Evolutionary conservation across 2,888 invertebrate genomes (phyloP).

Genomic region (Drosophila flavopinicola): DNA sequence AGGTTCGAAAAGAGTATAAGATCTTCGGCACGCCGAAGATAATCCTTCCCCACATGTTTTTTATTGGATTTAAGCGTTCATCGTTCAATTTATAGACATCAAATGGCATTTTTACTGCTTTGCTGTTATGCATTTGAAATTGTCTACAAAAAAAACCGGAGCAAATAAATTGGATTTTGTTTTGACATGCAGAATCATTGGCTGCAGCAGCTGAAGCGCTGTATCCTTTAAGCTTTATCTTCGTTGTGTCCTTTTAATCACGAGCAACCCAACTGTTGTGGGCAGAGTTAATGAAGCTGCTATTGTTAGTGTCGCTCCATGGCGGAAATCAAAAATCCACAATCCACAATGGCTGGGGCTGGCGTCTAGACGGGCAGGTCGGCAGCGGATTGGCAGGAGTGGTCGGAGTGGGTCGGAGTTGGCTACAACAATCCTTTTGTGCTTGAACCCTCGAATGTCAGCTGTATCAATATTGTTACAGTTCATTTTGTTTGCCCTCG

Average conservation of each 20-base stretch:
- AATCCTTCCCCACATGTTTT: too few species aligned
- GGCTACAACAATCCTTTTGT: constrained; percentile 63
- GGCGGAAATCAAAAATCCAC: constrained; percentile 50
- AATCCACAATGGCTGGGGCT: constrained; percentile 32
- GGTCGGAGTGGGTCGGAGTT: constrained; percentile 5
- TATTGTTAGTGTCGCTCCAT: constrained; percentile 25
- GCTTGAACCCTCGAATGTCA: constrained; percentile 61
- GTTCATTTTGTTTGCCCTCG: constrained; percentile 77
- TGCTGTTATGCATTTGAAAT: constrained; percentile 42
- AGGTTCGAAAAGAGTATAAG: too few species aligned
- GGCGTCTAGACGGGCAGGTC: constrained; percentile 42
- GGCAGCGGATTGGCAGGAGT: neutral
- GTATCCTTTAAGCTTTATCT: constrained; percentile 6
- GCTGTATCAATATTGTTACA: constrained; percentile 79
- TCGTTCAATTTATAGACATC: constrained; percentile 55
- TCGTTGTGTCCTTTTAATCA: constrained; percentile 41
- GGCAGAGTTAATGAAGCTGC: constrained; percentile 61
- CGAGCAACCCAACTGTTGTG: constrained; percentile 43
- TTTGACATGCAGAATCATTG: constrained; percentile 39
- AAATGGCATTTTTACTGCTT: constrained; percentile 54
- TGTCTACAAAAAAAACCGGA: constrained; percentile 13
- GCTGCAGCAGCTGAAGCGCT: constrained; percentile 1
- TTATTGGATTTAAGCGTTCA: constrained; percentile 56
- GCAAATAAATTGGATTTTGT: constrained; percentile 51
- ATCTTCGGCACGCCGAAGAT: too few species aligned